Evolutionary conservation across 1,140 invertebrate species (phyloP).

Genomic region (Conopomorpha cramerella): DNA sequence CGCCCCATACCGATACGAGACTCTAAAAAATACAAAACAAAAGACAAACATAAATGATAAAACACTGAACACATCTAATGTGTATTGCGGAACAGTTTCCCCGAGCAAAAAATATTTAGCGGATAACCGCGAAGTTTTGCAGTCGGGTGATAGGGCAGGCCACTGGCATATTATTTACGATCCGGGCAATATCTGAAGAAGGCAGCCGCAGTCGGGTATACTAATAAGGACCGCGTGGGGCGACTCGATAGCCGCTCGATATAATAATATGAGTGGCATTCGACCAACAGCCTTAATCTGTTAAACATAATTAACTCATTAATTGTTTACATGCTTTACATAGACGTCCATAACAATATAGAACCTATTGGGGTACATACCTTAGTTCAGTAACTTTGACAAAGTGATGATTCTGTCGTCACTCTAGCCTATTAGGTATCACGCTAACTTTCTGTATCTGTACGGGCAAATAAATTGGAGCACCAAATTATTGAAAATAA

Average conservation of each 20-base stretch:
- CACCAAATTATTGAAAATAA: too few relatives aligned
- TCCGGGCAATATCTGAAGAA: conserved; percentile 48
- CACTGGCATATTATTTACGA: too few relatives aligned
- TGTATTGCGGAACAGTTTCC: too few relatives aligned
- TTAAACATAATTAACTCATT: not conserved
- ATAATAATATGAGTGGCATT: conserved; percentile 27
- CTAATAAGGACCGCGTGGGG: conserved; percentile 47
- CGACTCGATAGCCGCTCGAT: conserved; percentile 45
- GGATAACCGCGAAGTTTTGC: too few relatives aligned
- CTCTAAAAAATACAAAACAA: too few relatives aligned
- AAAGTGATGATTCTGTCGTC: not conserved
- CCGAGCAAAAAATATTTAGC: too few relatives aligned
- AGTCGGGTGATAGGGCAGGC: too few relatives aligned
- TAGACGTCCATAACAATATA: not conserved
- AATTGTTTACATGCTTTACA: too few relatives aligned
- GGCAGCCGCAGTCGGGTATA: conserved; percentile 36
- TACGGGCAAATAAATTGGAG: too few relatives aligned
- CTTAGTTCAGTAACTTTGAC: not conserved
- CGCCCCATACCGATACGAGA: too few relatives aligned
- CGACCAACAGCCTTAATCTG: not conserved
- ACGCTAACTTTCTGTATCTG: not conserved
- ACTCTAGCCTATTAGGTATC: not conserved
- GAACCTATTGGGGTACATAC: not conserved
- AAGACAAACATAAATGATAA: too few relatives aligned
- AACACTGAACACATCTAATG: too few relatives aligned